A percentile compares a stretch with the other conserved stretches of the same genome.
Conservation (phyloP, 2,888 invertebrate genomes). For the Drosophila subquinaria region DNA sequence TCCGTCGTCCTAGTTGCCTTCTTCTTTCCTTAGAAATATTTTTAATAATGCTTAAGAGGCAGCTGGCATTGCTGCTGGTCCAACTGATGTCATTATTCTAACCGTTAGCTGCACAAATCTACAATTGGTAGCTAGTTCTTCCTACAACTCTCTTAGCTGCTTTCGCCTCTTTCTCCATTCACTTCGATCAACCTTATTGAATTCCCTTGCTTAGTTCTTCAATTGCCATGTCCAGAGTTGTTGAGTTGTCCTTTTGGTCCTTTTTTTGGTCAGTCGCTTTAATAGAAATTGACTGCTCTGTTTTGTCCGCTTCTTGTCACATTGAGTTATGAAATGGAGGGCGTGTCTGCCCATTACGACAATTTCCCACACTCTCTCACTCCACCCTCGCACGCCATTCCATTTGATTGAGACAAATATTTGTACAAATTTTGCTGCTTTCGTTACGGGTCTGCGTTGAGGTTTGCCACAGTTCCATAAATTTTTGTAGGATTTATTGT, state of each 20-base stretch:
- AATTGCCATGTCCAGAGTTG: slow-evolving; percentile 40
- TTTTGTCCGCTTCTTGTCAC: slow-evolving; percentile 57
- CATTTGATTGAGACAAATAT: slow-evolving; percentile 75
- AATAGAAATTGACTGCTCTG: slow-evolving; percentile 67
- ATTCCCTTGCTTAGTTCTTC: slow-evolving; percentile 48
- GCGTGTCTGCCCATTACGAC: slow-evolving; percentile 23
- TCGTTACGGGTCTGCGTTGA: slow-evolving; percentile 52
- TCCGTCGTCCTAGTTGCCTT: slow-evolving; percentile 4
- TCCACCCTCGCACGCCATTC: not conserved
- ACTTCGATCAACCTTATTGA: not conserved
- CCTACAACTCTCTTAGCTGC: not conserved
- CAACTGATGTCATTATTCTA: slow-evolving; percentile 69
- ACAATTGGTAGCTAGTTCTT: slow-evolving; percentile 41
- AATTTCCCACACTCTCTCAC: slow-evolving; percentile 9
- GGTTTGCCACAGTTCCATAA: slow-evolving; percentile 57
- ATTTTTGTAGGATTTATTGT: slow-evolving; percentile 70
- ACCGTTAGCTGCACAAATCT: slow-evolving; percentile 58
- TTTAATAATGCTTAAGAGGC: slow-evolving; percentile 29
- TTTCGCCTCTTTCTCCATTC: not conserved
- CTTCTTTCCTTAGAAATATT: slow-evolving; percentile 29
- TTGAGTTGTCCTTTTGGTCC: slow-evolving; percentile 9
- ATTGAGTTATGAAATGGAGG: slow-evolving; percentile 68
- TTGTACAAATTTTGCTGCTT: slow-evolving; percentile 64
- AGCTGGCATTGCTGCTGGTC: slow-evolving; percentile 24
- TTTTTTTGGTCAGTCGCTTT: slow-evolving; percentile 35